Conservation (phyloP, 92 coral and sea anemone genomes). For the Zoanthus solanderi region DNA sequence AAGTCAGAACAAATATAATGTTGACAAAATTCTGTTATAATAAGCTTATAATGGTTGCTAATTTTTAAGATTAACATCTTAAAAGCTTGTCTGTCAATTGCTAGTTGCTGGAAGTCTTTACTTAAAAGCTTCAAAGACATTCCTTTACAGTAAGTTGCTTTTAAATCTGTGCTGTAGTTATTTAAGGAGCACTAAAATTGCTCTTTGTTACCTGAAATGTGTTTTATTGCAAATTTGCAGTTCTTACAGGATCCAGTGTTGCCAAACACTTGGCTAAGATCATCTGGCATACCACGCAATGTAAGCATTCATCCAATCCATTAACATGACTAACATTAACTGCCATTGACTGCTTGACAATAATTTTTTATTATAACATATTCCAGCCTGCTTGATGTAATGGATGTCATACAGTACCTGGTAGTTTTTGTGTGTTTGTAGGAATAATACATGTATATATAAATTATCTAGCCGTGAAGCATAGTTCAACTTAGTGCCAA, state of each 20-base stretch:
- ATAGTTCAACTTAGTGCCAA: no score
- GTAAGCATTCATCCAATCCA: conserved; percentile 39
- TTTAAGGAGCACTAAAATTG: conserved; percentile 29
- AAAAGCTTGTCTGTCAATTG: no score
- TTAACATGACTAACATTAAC: conserved; percentile 46
- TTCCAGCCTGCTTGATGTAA: conserved; percentile 20
- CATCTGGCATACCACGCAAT: conserved; percentile 47
- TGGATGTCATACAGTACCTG: neutral
- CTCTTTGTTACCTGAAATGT: conserved; percentile 47
- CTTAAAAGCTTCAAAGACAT: neutral
- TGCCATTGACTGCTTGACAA: neutral
- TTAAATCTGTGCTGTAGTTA: conserved; percentile 19
- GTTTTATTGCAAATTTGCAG: conserved; percentile 51
- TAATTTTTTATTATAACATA: neutral
- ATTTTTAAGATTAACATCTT: neutral
- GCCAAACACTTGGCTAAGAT: conserved; percentile 49
- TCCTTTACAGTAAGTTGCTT: neutral
- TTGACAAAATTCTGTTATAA: no score
- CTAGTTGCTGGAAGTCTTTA: neutral
- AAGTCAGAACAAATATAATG: neutral
- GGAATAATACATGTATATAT: neutral
- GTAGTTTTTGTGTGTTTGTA: neutral
- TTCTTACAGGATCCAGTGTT: conserved; percentile 48
- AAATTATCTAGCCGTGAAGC: no score
- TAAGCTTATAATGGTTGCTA: neutral